These are phyloP conservation scores for Nematostella vectensis DNA, from an alignment of 92 coral and sea anemone genomes.

Conservation along the genomic window DNA sequence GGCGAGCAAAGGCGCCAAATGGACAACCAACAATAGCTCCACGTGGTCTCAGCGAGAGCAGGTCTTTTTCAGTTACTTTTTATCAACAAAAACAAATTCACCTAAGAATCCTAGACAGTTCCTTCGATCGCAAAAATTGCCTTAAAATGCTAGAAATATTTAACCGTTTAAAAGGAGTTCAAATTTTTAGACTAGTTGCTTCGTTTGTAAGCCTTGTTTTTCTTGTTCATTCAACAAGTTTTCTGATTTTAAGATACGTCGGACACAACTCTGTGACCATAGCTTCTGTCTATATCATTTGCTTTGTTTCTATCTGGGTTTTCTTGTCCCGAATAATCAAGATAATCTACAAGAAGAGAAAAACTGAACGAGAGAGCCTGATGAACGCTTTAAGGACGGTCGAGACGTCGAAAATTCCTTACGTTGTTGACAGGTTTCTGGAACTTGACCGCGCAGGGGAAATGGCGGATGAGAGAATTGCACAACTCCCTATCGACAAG, in stretches of 20 bases:
- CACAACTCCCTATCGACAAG: slow-evolving; percentile 21
- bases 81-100: too few relatives aligned
- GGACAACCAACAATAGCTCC: too few relatives aligned
- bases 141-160: too few relatives aligned
- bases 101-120: too few relatives aligned
- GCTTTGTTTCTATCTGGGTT: slow-evolving; percentile 29
- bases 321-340: slow-evolving; percentile 39
- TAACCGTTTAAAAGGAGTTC: slow-evolving; percentile 4
- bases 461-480: slow-evolving; percentile 6
- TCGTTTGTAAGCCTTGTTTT: slow-evolving; percentile 29
- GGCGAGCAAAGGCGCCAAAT: too few relatives aligned
- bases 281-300: slow-evolving; percentile 14
- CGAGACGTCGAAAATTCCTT: slow-evolving; percentile 74
- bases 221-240: slow-evolving; percentile 39
- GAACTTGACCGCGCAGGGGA: slow-evolving; percentile 62
- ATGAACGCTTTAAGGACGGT: slow-evolving; percentile 67
- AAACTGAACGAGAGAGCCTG: slow-evolving; percentile 40
- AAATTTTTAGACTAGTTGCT: slow-evolving; percentile 7
- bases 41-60: too few relatives aligned
- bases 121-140: too few relatives aligned
- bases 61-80: too few relatives aligned
- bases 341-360: slow-evolving; percentile 10
- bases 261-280: slow-evolving; percentile 36
- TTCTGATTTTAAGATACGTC: slow-evolving; percentile 32
- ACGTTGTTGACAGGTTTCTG: slow-evolving; percentile 79